Base-by-base conservation (phyloP, 2,113 vertebrate species). In the Atrichornis clamosus region DNA sequence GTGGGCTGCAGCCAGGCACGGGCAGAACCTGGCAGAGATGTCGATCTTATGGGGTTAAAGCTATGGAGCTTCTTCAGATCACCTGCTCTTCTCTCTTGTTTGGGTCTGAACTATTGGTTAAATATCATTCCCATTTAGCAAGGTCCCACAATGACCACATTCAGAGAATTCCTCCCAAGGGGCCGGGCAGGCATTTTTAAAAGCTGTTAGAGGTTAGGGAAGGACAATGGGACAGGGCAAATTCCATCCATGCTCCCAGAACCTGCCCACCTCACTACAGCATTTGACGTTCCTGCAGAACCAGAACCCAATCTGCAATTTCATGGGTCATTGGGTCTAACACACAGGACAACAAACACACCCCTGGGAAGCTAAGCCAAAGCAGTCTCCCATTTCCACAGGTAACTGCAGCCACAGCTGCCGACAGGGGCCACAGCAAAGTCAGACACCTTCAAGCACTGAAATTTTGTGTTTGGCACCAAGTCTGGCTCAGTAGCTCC, bases 321-420 rank as follows among this genome's bases (percentile, higher is more conserved):
- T 21, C 35, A 19, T 18, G 33, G 50, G 67, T 27, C 1, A 0
- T 1, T 13, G 16, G 33, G 23, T 74, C 37, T 49, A 27, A 56
- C 10, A 27, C 39, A 41, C 3, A 2, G 0, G 23, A 46, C 55
- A 46, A 44, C 49, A 74, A 44, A 32, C 35, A 35, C 11, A 72
- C 3, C 62, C 76, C 68, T 62, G 65, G 13, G 41, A 37, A 70
- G 46, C 2, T 9, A 5, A 21, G 27, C 41, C 75, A n/a, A 13
- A 53, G 49, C 55, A 2, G 0, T 4, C 49, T 39, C 41, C 73
- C 1, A 1, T 22, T 53, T 56, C 30, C 46, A 13, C 47, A 44
- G 56, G 41, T 30, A 28, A 49, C 7, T 21, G 35, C 42, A 44
- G 3, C 62, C 84, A 60, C 41, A 44, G 89, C 75, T 35, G 47